Base-by-base conservation (phyloP, 2,113 vertebrate species). In the Trematocara variabile region DNA sequence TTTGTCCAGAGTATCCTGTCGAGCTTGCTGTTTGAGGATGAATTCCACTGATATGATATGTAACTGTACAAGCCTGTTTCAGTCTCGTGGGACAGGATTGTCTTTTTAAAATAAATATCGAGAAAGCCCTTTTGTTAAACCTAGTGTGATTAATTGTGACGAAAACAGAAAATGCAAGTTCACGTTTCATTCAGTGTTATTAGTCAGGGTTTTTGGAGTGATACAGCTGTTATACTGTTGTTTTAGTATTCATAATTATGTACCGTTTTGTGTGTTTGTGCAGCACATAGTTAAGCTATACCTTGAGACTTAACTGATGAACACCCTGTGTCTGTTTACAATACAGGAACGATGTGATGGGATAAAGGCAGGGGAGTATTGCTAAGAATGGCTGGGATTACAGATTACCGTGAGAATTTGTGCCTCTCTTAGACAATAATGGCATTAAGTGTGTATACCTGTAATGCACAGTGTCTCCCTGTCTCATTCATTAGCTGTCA, bases 331-430 rank as follows among this genome's bases (percentile, higher is more conserved):
- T 70, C 34, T 79, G 55, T 89, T 58, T 79, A 55, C 65, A 41
- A 22, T 18, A 25, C 88, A 55, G 68, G 58, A 78, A 86, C 85
- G 52, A 37, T 89, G 88, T 90, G 82, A 39, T 50, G 28, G 88
- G 48, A 83, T 63, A 7, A 56, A 56, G 30, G 16, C 44, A n/a
- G 70, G 77, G 77, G 33, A 50, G 44, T 0, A 4, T 30, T 86
- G 80, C 95, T 95, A 94, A 93, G 95, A 94, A 95, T 96, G 96
- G 88, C 84, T 58, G 68, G 93, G 96, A 95, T 96, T 96, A 96
- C 88, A 96, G 95, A 96, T 96, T 96, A 95, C 89, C 84, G 90
- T 87, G 87, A 91, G 89, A 90, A 91, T 91, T 81, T 85, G 89
- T 92, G 60, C 34, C 54, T 82, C 83, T 85, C 82, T 91, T 84